These are phyloP conservation scores for Sturmia bella DNA, from an alignment of 2,888 invertebrate genomes.

Conservation along the genomic window DNA sequence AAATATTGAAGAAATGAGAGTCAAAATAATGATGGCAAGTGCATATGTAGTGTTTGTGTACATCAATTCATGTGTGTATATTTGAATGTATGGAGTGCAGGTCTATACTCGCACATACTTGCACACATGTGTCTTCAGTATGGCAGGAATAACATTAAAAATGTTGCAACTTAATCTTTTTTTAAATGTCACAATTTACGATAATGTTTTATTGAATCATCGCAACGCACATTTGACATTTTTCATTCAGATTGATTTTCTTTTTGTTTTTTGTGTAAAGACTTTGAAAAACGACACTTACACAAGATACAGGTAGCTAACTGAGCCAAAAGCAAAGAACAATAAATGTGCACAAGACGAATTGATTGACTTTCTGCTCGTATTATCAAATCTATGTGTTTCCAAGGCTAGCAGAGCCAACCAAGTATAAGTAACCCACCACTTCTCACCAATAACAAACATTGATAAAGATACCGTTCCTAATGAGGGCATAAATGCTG, in stretches of 20 bases:
- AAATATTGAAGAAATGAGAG: too few relatives aligned
- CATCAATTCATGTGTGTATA: too few relatives aligned
- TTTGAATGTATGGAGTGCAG: too few relatives aligned
- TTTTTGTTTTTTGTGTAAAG: not conserved
- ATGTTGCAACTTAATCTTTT: constrained; percentile 60
- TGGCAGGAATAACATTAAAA: constrained; percentile 29
- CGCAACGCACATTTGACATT: constrained; percentile 70
- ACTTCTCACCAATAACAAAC: constrained; percentile 37
- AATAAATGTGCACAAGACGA: constrained; percentile 14
- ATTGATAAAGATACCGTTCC: constrained; percentile 51
- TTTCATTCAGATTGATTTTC: constrained; percentile 62
- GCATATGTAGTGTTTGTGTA: too few relatives aligned
- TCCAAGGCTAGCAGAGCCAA: constrained; percentile 45
- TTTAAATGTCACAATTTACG: constrained; percentile 67
- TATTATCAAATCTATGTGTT: constrained; percentile 59
- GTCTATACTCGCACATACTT: too few relatives aligned
- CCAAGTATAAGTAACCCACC: constrained; percentile 20
- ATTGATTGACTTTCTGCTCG: constrained; percentile 33
- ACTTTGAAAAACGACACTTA: constrained; percentile 30
- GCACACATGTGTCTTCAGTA: too few relatives aligned
- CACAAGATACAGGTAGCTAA: constrained; percentile 61
- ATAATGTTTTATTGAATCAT: constrained; percentile 70
- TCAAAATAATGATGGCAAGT: too few relatives aligned
- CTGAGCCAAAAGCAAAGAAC: constrained; percentile 29
- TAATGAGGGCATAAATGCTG: constrained; percentile 53